phyloP scores from a whole-genome alignment of 2,888 invertebrate species.

The Orthonychiurus folsomi region DNA sequence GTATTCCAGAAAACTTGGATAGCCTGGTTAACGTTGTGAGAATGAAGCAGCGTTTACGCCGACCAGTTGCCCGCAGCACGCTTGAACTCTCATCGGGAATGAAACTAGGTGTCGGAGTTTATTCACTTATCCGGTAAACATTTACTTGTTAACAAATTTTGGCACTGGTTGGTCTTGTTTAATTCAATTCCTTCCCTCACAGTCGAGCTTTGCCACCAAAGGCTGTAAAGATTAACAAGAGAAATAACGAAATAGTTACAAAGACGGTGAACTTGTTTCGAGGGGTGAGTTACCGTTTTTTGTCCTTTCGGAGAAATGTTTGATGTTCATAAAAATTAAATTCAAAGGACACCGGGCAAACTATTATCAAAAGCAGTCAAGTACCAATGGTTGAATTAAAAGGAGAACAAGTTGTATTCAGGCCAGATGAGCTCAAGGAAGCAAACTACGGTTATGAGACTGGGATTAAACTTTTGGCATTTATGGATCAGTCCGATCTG shows the following conservation, averaged over 20 bases:
- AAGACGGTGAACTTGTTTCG: conserved; percentile 24
- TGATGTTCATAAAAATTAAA: not conserved
- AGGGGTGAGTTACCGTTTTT: conserved; percentile 19
- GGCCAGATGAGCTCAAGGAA: conserved; percentile 22
- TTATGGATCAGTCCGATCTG: conserved; percentile 20
- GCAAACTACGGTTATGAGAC: conserved; percentile 21
- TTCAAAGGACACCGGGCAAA: conserved; percentile 30
- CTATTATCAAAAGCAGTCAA: conserved; percentile 33
- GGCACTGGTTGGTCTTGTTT: conserved; percentile 2
- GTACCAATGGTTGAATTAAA: conserved; percentile 20
- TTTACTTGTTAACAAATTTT: not conserved
- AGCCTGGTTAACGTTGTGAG: conserved; percentile 27
- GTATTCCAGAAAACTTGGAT: conserved; percentile 18
- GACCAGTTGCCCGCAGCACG: conserved; percentile 25
- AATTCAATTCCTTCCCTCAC: too few relatives aligned
- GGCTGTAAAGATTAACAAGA: conserved; percentile 21
- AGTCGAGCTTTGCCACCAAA: conserved; percentile 24
- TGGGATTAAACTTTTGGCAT: conserved; percentile 30
- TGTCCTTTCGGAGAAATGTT: not conserved
- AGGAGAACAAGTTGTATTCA: conserved; percentile 28
- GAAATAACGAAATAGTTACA: conserved; percentile 23
- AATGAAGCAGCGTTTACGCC: conserved; percentile 26
- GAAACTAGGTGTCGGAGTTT: conserved; percentile 34
- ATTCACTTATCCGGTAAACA: conserved; percentile 29
- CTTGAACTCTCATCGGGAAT: conserved; percentile 28